phyloP scores from a whole-genome alignment of 2,888 invertebrate genomes.

The Thumatha senex region DNA sequence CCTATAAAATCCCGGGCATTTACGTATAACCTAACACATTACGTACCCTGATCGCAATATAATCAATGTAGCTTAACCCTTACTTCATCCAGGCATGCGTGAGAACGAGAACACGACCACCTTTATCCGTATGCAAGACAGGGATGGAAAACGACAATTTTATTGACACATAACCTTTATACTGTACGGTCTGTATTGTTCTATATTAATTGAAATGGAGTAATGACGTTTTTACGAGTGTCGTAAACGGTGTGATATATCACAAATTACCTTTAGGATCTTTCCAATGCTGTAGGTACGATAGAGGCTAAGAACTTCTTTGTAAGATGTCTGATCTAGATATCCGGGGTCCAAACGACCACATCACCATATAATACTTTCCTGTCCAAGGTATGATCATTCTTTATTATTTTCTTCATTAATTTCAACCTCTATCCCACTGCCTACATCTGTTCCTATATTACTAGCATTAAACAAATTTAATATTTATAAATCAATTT shows the following conservation, averaged over 20 bases:
- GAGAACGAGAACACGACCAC: slow-evolving; percentile 33
- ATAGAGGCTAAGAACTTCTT: too few relatives aligned
- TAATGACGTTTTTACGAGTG: slow-evolving; percentile 2
- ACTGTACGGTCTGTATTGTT: slow-evolving; percentile 36
- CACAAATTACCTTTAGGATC: too few relatives aligned
- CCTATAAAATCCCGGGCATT: slow-evolving; percentile 1
- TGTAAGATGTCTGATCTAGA: too few relatives aligned
- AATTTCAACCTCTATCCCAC: too few relatives aligned
- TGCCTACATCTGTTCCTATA: too few relatives aligned
- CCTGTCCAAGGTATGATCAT: too few relatives aligned
- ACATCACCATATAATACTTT: too few relatives aligned
- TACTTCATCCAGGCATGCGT: slow-evolving; percentile 43
- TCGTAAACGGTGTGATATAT: not conserved
- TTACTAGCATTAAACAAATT: too few relatives aligned
- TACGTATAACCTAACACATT: slow-evolving; percentile 31
- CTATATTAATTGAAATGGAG: slow-evolving; percentile 49
- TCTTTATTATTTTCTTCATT: too few relatives aligned
- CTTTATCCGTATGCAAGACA: slow-evolving; percentile 18
- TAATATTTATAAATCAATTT: too few relatives aligned
- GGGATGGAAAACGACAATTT: slow-evolving; percentile 40
- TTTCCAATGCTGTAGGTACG: too few relatives aligned
- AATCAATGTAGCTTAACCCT: slow-evolving; percentile 56
- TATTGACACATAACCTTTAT: slow-evolving; percentile 51
- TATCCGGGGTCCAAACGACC: too few relatives aligned
- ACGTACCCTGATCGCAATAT: slow-evolving; percentile 42